Percentiles rank a stretch among this genome's conserved stretches.
phyloP scores from a whole-genome alignment of 2,797 vertebrate species.

The Mycteria americana region DNA sequence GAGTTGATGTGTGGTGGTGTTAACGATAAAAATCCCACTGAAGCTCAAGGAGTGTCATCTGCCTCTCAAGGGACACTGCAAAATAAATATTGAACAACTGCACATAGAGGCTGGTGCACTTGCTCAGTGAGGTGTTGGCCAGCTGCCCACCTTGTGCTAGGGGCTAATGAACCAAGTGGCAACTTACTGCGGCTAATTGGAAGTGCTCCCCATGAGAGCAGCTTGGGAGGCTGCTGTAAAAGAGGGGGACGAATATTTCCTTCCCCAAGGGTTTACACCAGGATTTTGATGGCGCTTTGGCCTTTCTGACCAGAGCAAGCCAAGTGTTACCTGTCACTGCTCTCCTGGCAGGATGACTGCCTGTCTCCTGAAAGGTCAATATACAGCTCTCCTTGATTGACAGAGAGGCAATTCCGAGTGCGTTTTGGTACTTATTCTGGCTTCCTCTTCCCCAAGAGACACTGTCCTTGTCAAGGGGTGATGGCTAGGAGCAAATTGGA shows the following conservation, averaged over 20 bases:
- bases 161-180: not conserved
- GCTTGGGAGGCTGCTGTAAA: not conserved
- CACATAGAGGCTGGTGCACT: rapidly evolving
- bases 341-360: not conserved
- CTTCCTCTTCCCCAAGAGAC: not conserved
- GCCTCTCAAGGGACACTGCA: not conserved
- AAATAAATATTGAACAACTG: rapidly evolving
- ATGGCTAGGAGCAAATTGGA: not conserved
- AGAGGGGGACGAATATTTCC: not conserved
- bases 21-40: rapidly evolving
- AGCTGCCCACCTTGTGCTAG: not conserved
- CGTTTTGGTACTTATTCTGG: not conserved
- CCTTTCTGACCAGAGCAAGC: not conserved
- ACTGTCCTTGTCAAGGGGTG: not conserved
- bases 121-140: not conserved
- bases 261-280: not conserved
- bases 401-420: not conserved
- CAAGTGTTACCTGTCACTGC: not conserved
- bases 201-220: not conserved
- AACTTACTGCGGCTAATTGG: not conserved
- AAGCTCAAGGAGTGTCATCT: not conserved
- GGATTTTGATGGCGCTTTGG: not conserved
- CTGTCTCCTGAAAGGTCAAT: not conserved
- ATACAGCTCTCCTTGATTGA: not conserved
- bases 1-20: not conserved